Evolutionary conservation across 2,888 invertebrate species (phyloP).

Genomic region (Terebella lapidaria): DNA sequence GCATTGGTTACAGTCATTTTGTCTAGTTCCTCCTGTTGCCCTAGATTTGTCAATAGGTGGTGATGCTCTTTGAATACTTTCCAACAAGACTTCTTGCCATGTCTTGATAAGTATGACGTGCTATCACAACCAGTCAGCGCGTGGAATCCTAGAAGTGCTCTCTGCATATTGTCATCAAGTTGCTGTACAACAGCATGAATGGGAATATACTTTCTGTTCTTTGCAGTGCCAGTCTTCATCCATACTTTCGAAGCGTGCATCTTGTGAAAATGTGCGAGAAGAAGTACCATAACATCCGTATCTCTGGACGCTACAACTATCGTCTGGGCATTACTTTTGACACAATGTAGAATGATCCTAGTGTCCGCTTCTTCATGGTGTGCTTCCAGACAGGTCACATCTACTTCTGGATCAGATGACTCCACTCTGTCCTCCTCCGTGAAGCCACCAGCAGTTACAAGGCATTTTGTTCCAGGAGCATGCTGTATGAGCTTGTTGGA

Average conservation of each 20-base stretch:
- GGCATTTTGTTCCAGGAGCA: conserved; percentile 3
- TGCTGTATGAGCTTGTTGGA: background rate
- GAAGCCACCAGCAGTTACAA: conserved; percentile 10
- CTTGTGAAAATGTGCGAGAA: background rate
- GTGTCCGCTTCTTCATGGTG: conserved; percentile 7
- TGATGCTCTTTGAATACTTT: background rate
- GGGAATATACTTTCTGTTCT: background rate
- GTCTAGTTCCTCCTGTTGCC: no score
- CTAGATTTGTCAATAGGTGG: background rate
- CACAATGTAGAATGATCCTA: background rate
- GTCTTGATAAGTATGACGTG: background rate
- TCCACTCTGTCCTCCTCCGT: conserved; percentile 7
- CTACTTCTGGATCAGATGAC: conserved; percentile 6
- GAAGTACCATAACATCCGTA: conserved; percentile 4
- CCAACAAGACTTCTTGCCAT: background rate
- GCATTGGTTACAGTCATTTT: background rate
- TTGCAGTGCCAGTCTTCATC: conserved; percentile 2
- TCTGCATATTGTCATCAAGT: background rate
- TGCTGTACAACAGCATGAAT: background rate
- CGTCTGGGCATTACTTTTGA: background rate
- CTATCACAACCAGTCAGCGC: conserved; percentile 6
- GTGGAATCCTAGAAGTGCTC: background rate
- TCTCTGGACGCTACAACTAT: background rate
- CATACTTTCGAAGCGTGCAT: background rate
- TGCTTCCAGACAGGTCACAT: background rate